Percentiles rank a stretch among this genome's conserved stretches.
phyloP scores from a whole-genome alignment of 2,888 invertebrate species.

The Cloeon dipterum region DNA sequence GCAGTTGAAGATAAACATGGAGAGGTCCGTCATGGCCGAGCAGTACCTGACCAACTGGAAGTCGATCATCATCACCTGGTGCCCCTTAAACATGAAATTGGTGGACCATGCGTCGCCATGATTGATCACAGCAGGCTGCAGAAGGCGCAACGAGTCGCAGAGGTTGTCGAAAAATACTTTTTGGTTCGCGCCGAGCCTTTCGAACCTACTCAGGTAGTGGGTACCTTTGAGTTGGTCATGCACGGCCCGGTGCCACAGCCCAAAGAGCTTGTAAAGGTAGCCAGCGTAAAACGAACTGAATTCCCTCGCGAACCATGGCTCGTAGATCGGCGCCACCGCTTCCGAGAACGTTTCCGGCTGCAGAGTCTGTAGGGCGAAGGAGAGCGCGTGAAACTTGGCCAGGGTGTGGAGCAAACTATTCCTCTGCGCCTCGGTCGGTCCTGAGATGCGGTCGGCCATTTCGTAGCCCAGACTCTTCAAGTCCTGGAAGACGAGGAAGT shows the following conservation, averaged over 20 bases:
- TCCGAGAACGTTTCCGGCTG: constrained; percentile 1
- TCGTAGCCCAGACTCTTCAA: constrained; percentile 8
- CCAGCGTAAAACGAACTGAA: background rate
- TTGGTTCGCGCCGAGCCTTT: background rate
- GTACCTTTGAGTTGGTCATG: background rate
- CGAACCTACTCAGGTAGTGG: background rate
- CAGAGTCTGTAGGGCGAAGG: constrained; percentile 5
- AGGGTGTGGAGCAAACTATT: constrained; percentile 8
- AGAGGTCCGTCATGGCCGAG: constrained; percentile 9
- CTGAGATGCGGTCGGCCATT: constrained; percentile 8
- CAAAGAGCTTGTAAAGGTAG: background rate
- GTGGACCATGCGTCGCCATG: constrained; percentile 7
- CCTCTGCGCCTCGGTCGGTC: constrained; percentile 8
- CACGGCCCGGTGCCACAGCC: background rate
- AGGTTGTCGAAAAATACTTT: background rate
- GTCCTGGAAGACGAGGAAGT: constrained; percentile 8
- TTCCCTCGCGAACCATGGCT: background rate
- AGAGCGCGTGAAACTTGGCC: constrained; percentile 8
- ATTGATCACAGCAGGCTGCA: constrained; percentile 3
- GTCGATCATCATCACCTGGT: constrained; percentile 9
- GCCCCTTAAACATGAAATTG: constrained; percentile 6
- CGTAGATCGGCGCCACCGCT: background rate
- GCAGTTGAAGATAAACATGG: constrained; percentile 10
- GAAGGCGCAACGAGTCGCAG: background rate
- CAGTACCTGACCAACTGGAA: constrained; percentile 9